phyloP scores from a whole-genome alignment of 2,888 invertebrate genomes.

The Drosophila meridionalis region DNA sequence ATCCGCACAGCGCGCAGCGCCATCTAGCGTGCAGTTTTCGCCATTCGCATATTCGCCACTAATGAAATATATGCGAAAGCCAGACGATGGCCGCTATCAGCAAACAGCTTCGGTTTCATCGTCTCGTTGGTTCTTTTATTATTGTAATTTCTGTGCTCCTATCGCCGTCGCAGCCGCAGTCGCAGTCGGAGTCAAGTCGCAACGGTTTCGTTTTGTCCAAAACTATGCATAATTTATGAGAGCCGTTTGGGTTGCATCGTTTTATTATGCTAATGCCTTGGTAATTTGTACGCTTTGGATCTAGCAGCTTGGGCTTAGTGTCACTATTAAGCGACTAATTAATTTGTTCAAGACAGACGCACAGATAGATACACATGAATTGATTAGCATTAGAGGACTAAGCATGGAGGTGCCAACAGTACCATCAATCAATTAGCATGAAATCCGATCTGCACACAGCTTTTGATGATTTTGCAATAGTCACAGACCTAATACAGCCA shows the following conservation, averaged over 20 bases:
- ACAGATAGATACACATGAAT: slow-evolving; percentile 59
- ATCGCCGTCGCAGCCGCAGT: slow-evolving; percentile 4
- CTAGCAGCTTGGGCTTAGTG: slow-evolving; percentile 71
- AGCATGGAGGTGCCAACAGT: slow-evolving; percentile 72
- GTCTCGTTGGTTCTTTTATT: slow-evolving; percentile 61
- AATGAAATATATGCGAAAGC: slow-evolving; percentile 79
- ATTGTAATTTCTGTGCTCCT: slow-evolving; percentile 61
- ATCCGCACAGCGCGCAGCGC: slow-evolving; percentile 27
- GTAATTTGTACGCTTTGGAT: slow-evolving; percentile 74
- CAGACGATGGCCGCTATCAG: slow-evolving; percentile 63
- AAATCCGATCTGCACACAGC: slow-evolving; percentile 18
- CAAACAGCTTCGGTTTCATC: slow-evolving; percentile 55
- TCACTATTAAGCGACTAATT: slow-evolving; percentile 80
- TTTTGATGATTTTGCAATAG: slow-evolving; percentile 55
- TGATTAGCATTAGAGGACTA: slow-evolving; percentile 65
- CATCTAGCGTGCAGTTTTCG: slow-evolving; percentile 67
- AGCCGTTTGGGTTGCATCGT: slow-evolving; percentile 71
- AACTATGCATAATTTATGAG: slow-evolving; percentile 79
- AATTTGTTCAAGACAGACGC: slow-evolving; percentile 71
- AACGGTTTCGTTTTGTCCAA: slow-evolving; percentile 69
- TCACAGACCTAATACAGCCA: slow-evolving; percentile 19
- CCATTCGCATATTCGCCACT: slow-evolving; percentile 68
- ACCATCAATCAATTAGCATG: slow-evolving; percentile 71
- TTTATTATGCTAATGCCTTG: slow-evolving; percentile 75
- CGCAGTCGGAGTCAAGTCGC: slow-evolving; percentile 19